Base-by-base conservation (phyloP, 2,888 invertebrate genomes). In the Callyntrura guangdongensis region DNA sequence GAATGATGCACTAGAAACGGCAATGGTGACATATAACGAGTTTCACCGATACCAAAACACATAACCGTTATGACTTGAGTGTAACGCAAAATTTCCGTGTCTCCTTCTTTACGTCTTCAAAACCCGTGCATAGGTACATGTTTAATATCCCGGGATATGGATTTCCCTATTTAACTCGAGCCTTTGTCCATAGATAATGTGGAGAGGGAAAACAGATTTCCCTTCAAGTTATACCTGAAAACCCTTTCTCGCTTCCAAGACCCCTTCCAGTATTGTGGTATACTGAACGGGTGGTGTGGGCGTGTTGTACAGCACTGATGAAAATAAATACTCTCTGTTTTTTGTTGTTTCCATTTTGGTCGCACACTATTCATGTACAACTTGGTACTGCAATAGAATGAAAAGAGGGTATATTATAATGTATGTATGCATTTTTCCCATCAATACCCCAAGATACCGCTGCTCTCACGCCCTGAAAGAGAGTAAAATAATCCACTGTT, bases 1-100 rank as follows among this genome's bases (percentile, higher is more conserved):
- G 84, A 89, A 89, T 89, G 89, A 84, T 89, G 84, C 89, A 84
- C 64, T 77, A 49, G 53, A 77, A 49, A 45, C n/a, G 45, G 45
- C 45, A 45, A 47, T 49, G 72, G 47, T 74, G 47, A 11, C 17
- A 53, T 14, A 77, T 25, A 77, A 25, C 53, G 25, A 25, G 53
- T 25, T 8, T 9, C n/a, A 77, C 25, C 4, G 25, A 20, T 12
- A 25, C 20, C 22, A 53, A 25, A 77, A 53, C n/a, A 77, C 22
- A 77, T 77, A 53, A 53, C 49, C 12, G 25, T 77, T 53, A 77
- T 74, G 20, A 11, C 22, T 61, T 20, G 20, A 9, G 4, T 20
- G 1, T 12, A 64, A 17, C n/a, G n/a, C n/a, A n/a, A n/a, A n/a
- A n/a, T n/a, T n/a, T n/a, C n/a, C n/a, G n/a, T n/a, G n/a, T n/a